These are phyloP conservation scores for Lepidurus apus DNA, from an alignment of 1,140 invertebrate species.

Conservation along the genomic window DNA sequence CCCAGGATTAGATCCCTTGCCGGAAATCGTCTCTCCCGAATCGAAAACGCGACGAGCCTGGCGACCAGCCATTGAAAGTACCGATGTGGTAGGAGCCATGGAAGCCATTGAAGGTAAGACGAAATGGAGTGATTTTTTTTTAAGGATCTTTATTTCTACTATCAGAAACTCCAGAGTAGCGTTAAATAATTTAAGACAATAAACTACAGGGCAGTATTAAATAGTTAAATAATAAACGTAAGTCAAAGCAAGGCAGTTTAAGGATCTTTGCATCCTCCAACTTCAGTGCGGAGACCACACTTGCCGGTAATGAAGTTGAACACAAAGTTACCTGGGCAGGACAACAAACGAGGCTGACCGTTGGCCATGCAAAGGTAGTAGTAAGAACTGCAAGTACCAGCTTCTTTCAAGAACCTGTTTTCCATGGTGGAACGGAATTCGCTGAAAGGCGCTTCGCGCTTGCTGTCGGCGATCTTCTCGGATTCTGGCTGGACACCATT, in stretches of 20 bases:
- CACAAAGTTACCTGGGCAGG: not conserved
- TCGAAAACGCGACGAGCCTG: conserved; percentile 58
- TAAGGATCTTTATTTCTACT: not conserved
- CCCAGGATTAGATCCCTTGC: conserved; percentile 35
- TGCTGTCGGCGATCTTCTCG: not conserved
- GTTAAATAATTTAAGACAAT: not conserved
- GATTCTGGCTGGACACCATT: not conserved
- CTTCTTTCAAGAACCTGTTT: not conserved
- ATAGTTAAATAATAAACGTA: not conserved
- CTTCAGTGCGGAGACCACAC: not conserved
- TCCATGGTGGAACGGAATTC: not conserved
- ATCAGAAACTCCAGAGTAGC: not conserved
- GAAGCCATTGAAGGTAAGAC: conserved; percentile 73
- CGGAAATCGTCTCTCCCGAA: conserved; percentile 39
- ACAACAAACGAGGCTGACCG: not conserved
- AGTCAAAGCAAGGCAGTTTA: not conserved
- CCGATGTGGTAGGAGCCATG: conserved; percentile 74
- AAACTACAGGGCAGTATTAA: not conserved
- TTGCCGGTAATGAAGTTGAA: not conserved
- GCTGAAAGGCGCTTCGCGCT: not conserved
- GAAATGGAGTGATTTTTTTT: not conserved
- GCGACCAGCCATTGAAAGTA: conserved; percentile 72
- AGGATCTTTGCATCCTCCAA: not conserved
- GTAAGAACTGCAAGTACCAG: conserved; percentile 8
- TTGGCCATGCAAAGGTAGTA: conserved; percentile 26